A percentile compares a stretch with the other conserved stretches of the same genome.
phyloP scores from a whole-genome alignment of 2,113 vertebrate genomes.

The Gymnobelideus leadbeateri region DNA sequence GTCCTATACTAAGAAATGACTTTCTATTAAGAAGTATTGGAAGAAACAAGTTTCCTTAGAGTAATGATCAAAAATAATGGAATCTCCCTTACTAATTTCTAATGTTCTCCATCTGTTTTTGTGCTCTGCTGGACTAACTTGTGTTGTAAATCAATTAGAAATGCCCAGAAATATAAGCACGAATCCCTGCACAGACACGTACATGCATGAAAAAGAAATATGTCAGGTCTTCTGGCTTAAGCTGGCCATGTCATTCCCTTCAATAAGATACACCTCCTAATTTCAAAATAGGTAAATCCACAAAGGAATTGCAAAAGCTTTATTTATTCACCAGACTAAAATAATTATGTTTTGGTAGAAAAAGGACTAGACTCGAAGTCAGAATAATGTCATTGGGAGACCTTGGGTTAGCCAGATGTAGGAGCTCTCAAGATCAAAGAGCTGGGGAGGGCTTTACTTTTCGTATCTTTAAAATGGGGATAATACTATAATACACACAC shows the following conservation, averaged over 20 bases:
- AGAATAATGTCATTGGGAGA: neutral
- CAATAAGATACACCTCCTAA: constrained; percentile 28
- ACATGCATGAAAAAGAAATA: constrained; percentile 44
- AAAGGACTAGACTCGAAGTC: constrained; percentile 2
- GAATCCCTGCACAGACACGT: constrained; percentile 42
- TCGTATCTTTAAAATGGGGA: neutral
- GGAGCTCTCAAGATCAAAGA: neutral
- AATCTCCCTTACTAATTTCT: constrained; percentile 62
- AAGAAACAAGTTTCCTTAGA: constrained; percentile 39
- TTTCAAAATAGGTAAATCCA: constrained; percentile 37
- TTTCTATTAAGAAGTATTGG: constrained; percentile 57
- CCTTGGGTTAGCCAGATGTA: neutral
- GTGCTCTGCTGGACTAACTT: neutral
- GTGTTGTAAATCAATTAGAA: constrained; percentile 57
- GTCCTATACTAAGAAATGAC: neutral
- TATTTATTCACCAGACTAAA: neutral
- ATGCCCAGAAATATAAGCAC: neutral
- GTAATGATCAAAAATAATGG: constrained; percentile 42
- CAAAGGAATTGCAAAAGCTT: constrained; percentile 31
- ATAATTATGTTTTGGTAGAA: neutral
- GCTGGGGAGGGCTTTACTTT: neutral
- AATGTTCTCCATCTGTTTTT: constrained; percentile 22
- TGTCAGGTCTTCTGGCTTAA: constrained; percentile 33
- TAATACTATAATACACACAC: neutral
- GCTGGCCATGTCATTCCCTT: constrained; percentile 34